A percentile compares a stretch with the other conserved stretches of the same genome.
Evolutionary conservation across 1,140 invertebrate species (phyloP).

Genomic region (Magallana gigas): DNA sequence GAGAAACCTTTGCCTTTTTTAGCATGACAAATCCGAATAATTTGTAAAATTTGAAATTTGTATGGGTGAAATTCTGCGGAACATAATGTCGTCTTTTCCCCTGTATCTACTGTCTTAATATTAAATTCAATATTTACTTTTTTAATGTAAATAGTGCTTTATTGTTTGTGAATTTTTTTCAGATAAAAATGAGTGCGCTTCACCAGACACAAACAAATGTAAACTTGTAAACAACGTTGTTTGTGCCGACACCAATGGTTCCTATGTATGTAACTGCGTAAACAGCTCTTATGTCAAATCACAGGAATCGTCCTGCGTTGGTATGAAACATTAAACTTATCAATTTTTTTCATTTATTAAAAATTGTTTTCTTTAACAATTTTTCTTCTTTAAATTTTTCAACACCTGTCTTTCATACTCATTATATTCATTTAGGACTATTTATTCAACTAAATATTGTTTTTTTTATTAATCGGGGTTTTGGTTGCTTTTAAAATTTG

Average conservation of each 20-base stretch:
- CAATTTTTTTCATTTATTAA: too few species aligned
- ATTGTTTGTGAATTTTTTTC: neutral
- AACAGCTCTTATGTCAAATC: slow-evolving; percentile 48
- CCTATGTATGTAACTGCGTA: slow-evolving; percentile 57
- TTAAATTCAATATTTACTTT: neutral
- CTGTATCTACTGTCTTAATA: neutral
- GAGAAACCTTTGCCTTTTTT: neutral
- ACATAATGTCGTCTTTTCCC: neutral
- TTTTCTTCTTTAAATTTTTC: too few species aligned
- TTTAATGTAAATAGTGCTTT: neutral
- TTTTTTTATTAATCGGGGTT: too few species aligned
- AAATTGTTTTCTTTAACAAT: too few species aligned
- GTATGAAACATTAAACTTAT: slow-evolving; percentile 45
- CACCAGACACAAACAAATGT: slow-evolving; percentile 43
- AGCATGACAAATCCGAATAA: neutral
- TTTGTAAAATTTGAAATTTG: neutral
- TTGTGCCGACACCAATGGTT: slow-evolving; percentile 53
- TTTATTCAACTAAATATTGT: too few species aligned
- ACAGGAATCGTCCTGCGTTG: slow-evolving; percentile 46
- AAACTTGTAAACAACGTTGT: slow-evolving; percentile 55
- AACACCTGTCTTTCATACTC: too few species aligned
- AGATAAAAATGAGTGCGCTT: slow-evolving; percentile 65
- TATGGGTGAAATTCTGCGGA: neutral
- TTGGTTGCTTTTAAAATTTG: too few species aligned
- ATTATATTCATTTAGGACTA: too few species aligned